A percentile compares a stretch with the other conserved stretches of the same genome.
phyloP scores from a whole-genome alignment of 2,888 invertebrate genomes.

The Archaeoteleia sp. region DNA sequence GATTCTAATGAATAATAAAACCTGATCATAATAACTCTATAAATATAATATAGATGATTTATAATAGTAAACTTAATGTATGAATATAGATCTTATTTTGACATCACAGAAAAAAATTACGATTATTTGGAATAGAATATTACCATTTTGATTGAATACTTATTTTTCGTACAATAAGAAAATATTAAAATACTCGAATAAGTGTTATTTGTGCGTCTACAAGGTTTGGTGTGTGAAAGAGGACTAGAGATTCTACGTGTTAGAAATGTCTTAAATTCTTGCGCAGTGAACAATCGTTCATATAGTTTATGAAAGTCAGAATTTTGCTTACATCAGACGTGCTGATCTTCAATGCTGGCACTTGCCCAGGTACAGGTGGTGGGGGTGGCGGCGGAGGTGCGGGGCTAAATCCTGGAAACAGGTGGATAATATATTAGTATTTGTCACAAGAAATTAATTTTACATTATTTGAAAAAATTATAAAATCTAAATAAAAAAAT shows the following conservation, averaged over 20 bases:
- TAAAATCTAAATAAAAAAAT: too few relatives aligned
- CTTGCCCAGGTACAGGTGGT: constrained; percentile 76
- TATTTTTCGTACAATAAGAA: background rate
- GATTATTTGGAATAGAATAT: too few relatives aligned
- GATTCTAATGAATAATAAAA: too few relatives aligned
- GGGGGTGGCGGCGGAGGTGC: constrained; percentile 78
- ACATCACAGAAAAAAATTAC: too few relatives aligned
- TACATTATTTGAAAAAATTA: too few relatives aligned
- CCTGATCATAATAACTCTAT: too few relatives aligned
- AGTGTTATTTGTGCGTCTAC: constrained; percentile 14
- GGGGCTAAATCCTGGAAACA: constrained; percentile 65
- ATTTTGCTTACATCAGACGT: constrained; percentile 74
- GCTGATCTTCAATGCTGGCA: constrained; percentile 76
- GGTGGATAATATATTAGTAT: constrained; percentile 25
- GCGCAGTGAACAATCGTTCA: constrained; percentile 17
- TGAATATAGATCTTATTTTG: too few relatives aligned
- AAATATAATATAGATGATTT: too few relatives aligned
- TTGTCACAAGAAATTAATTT: too few relatives aligned
- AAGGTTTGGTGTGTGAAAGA: constrained; percentile 21
- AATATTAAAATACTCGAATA: background rate
- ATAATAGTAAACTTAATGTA: too few relatives aligned
- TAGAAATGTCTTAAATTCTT: constrained; percentile 38
- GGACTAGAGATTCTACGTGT: constrained; percentile 36
- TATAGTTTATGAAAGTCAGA: constrained; percentile 44
- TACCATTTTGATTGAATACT: too few relatives aligned